Evolutionary conservation across 2,797 vertebrate genomes (phyloP), one percentile per base, ranked within the genome.

Genomic region (Eidolon dupreanum): DNA sequence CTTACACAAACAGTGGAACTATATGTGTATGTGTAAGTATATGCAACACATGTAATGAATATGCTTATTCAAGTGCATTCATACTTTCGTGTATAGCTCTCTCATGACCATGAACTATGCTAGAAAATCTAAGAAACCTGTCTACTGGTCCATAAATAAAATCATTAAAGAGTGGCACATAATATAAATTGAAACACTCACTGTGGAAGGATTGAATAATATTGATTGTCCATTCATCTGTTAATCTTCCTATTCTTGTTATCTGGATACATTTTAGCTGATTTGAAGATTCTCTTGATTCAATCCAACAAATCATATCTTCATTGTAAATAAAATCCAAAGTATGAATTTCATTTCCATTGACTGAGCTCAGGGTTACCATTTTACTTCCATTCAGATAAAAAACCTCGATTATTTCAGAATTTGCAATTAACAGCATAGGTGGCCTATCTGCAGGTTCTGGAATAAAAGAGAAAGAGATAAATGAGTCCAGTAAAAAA

Each of bases 281-380:
- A 93, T 99, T 99, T 46, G 99, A 98, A 98, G 99, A 98, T 43
- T 99, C 99, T 49, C 98, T 98, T 3, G 99, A 99, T 97, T 99
- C 98, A 61, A 99, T 98, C 99, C 99, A 99, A 98, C 99, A 99
- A 63, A 99, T 97, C 1, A 90, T 98, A 92, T 99, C 99, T 96
- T 99, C 99, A 78, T 97, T 99, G 97, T 99, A 99, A 98, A 98
- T 99, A 97, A 99, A 99, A 98, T 99, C 99, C 98, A 99, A 68
- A 3, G 99, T 98, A 96, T 99, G 97, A 81, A 99, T 98, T 95
- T 99, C 98, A 96, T 99, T 99, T 91, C 98, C 98, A 97, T 99
- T 99, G 81, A 97, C 97, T 31, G 99, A 98, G 96, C 98, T 98
- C 90, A 98, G 90, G 33, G 98, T 98, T 96, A 99, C 98, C 71